These are phyloP conservation scores for Pantherophis vulpinus DNA, from an alignment of 2,797 vertebrate species.

Conservation along the genomic window DNA sequence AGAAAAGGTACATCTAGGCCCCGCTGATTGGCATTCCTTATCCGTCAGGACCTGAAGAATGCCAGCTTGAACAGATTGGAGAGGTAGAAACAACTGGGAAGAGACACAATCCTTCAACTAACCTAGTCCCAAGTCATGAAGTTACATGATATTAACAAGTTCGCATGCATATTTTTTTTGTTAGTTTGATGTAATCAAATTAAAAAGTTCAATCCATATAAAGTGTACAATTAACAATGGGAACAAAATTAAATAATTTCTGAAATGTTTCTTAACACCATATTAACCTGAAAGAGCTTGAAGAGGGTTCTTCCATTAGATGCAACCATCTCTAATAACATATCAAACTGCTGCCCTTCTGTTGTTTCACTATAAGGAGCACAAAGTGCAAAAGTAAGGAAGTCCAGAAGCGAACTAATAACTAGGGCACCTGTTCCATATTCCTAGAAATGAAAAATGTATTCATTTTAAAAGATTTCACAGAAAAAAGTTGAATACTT, in stretches of 20 bases:
- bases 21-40: not conserved
- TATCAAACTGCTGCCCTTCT: constrained; percentile 98
- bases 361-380: constrained; percentile 99
- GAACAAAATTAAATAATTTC: not conserved
- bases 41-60: not conserved
- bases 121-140: not conserved
- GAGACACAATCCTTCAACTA: not conserved
- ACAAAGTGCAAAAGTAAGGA: constrained; percentile 97
- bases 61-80: not conserved
- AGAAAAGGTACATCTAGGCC: not conserved
- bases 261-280: not conserved
- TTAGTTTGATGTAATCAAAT: not conserved
- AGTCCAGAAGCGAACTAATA: constrained; percentile 97
- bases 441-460: constrained; percentile 75
- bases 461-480: not conserved
- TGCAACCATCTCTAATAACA: constrained; percentile 98
- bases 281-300: constrained; percentile 94
- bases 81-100: not conserved
- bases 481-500: not conserved
- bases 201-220: not conserved
- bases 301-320: constrained; percentile 93
- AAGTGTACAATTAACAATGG: not conserved
- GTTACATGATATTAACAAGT: not conserved
- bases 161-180: not conserved
- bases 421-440: constrained; percentile 96